Conservation (phyloP, 2,113 vertebrate genomes). For the Thunnus maccoyii region DNA sequence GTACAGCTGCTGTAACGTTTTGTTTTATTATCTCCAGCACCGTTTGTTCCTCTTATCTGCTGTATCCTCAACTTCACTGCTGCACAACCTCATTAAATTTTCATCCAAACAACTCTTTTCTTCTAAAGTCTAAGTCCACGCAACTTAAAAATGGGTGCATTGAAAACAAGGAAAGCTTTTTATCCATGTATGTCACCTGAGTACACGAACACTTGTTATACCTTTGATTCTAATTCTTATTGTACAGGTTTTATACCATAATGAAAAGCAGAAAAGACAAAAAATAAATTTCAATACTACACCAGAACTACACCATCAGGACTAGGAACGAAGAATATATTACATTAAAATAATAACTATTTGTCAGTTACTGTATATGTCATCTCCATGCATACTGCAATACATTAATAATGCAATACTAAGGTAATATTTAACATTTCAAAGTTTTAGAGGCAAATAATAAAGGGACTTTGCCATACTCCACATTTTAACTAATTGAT, state of each 20-base stretch:
- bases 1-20: neutral
- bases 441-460: neutral
- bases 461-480: neutral
- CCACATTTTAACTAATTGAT: conserved; percentile 23
- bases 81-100: conserved; percentile 62
- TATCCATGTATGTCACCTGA: conserved; percentile 23
- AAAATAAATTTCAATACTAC: neutral
- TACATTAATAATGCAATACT: neutral
- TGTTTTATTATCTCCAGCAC: conserved; percentile 22
- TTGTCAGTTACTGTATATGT: neutral
- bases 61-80: conserved; percentile 10
- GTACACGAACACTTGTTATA: conserved; percentile 19
- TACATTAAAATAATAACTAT: neutral
- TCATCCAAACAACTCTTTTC: conserved; percentile 46
- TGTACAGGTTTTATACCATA: neutral
- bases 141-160: conserved; percentile 33
- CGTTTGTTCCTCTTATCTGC: conserved; percentile 34
- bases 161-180: conserved; percentile 14
- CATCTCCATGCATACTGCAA: no score
- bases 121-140: conserved; percentile 31
- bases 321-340: neutral
- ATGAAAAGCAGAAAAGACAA: neutral
- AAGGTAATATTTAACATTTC: conserved; percentile 7
- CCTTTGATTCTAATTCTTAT: conserved; percentile 14
- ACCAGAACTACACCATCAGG: no score